Evolutionary conservation across 2,888 invertebrate genomes (phyloP).

Genomic region (Catocala fraxini): DNA sequence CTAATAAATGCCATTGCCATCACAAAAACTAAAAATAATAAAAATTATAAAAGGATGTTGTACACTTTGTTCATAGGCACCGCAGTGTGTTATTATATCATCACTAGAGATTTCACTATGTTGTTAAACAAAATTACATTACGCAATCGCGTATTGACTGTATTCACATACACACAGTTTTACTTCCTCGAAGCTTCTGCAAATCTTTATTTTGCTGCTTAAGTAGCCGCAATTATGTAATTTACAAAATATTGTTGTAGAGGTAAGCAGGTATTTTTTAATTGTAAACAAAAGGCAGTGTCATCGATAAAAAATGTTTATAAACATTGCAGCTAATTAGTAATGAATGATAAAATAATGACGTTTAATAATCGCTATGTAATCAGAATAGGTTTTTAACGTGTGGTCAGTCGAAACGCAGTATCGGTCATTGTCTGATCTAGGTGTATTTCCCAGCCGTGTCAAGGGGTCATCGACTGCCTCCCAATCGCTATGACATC

Average conservation of each 20-base stretch:
- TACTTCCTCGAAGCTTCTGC: conserved; percentile 64
- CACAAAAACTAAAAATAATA: conserved; percentile 11
- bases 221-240: conserved; percentile 28
- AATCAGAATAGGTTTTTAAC: conserved; percentile 32
- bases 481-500: conserved; percentile 82
- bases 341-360: conserved; percentile 31
- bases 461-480: conserved; percentile 84
- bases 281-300: conserved; percentile 5
- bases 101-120: conserved; percentile 77
- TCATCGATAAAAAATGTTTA: conserved; percentile 18
- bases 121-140: conserved; percentile 82
- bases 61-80: conserved; percentile 21
- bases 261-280: neutral
- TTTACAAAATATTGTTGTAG: neutral
- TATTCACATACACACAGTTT: conserved; percentile 56
- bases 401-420: conserved; percentile 22
- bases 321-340: conserved; percentile 30
- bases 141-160: conserved; percentile 71
- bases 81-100: conserved; percentile 74
- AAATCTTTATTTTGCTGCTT: conserved; percentile 39
- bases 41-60: conserved; percentile 39
- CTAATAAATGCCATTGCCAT: too few species aligned
- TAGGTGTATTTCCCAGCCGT: conserved; percentile 68
- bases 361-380: conserved; percentile 34
- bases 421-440: conserved; percentile 62